A percentile compares a stretch with the other conserved stretches of the same genome.
phyloP scores from a whole-genome alignment of 2,113 vertebrate genomes.

The Pterophyllum scalare region DNA sequence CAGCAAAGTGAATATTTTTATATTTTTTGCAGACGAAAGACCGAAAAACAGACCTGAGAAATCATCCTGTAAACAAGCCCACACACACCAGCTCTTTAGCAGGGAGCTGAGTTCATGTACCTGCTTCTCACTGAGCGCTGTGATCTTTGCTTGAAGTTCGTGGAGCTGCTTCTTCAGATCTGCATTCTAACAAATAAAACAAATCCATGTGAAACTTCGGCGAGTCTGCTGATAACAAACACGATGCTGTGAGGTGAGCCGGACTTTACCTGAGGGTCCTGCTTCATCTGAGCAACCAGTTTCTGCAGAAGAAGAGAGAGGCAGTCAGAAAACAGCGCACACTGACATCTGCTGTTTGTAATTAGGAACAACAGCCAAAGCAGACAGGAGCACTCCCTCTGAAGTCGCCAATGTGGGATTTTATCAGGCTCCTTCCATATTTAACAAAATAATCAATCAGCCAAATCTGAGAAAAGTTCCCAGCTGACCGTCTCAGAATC shows the following conservation, averaged over 20 bases:
- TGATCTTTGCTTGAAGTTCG: slow-evolving; percentile 99
- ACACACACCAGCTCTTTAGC: neutral
- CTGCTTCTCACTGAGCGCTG: slow-evolving; percentile 98
- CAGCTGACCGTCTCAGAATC: neutral
- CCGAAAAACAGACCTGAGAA: no score
- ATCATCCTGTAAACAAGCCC: neutral
- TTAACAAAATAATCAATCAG: no score
- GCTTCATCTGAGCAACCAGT: slow-evolving; percentile 99
- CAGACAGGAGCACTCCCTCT: neutral
- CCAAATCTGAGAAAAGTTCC: neutral
- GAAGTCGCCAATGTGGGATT: neutral
- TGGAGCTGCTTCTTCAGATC: slow-evolving; percentile 99
- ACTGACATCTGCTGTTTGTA: slow-evolving; percentile 60
- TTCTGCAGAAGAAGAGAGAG: slow-evolving; percentile 85
- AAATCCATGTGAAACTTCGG: neutral
- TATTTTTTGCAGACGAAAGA: no score
- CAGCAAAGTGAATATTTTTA: neutral
- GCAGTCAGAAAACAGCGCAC: neutral
- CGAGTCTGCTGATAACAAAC: neutral
- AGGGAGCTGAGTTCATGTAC: slow-evolving; percentile 59
- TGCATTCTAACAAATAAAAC: slow-evolving; percentile 89
- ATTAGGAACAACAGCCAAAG: slow-evolving; percentile 6
- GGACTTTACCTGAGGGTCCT: slow-evolving; percentile 94
- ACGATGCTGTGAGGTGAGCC: neutral
- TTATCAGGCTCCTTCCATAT: neutral